Evolutionary conservation across 2,797 vertebrate species (phyloP).

Genomic region (Alosa sapidissima): DNA sequence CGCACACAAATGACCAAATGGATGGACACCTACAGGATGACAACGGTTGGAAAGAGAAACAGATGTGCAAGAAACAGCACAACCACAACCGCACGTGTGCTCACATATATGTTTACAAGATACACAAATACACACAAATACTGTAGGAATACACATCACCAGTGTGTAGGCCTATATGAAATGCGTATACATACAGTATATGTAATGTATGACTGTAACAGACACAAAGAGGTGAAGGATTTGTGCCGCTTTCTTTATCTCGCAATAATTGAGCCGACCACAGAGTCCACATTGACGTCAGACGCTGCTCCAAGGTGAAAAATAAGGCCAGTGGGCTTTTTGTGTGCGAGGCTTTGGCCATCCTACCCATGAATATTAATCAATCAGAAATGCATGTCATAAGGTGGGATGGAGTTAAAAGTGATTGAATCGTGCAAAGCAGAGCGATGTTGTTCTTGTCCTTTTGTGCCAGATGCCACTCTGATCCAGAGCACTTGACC

Average conservation of each 20-base stretch:
- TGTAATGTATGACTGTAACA: background rate
- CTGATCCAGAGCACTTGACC: background rate
- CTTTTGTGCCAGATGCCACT: background rate
- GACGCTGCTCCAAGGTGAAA: background rate
- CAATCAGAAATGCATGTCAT: background rate
- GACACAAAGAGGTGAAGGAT: background rate
- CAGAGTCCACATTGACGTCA: background rate
- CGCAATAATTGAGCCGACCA: background rate
- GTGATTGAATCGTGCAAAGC: slow-evolving; percentile 14
- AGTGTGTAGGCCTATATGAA: background rate
- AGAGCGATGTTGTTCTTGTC: background rate
- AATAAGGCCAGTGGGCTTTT: background rate
- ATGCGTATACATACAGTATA: background rate
- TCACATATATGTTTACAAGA: background rate
- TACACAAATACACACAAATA: background rate
- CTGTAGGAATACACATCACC: background rate
- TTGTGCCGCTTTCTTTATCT: background rate
- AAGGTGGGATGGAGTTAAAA: background rate
- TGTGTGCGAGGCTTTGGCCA: background rate
- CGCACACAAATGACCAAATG: too few relatives aligned
- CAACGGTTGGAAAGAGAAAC: too few relatives aligned
- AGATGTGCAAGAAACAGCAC: background rate
- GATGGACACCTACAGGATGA: too few relatives aligned
- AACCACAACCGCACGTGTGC: background rate
- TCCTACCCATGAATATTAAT: slow-evolving; percentile 14